Base-by-base conservation (phyloP, 2,888 invertebrate species). In the Lydus trimaculatus region DNA sequence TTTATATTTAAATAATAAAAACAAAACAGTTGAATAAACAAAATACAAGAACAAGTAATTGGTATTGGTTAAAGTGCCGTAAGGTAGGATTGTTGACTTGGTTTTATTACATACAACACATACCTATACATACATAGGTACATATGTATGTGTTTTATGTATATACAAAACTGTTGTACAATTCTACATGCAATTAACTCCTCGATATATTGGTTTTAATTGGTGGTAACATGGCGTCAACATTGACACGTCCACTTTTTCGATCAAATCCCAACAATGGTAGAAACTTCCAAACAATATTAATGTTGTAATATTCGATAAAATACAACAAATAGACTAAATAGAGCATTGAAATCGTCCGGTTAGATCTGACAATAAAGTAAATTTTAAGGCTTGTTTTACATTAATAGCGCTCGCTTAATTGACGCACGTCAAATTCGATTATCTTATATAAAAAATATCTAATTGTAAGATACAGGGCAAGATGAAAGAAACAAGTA, bases 141-240 rank as follows among this genome's bases (percentile, higher is more conserved):
- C 5, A 43, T 43, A 17, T 43, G 43, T 17, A 17, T 2, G 13
- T 36, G 48, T 20, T 48, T 43, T 43, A 48, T 20, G 20, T 48
- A 20, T 20, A 23, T 9, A 6, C 20, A 48, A n/a, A 20, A 48
- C 20, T 20, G 48, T 20, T 8, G 9, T 48, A 20, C 48, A 48
- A 23, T 48, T 48, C 48, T 48, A 48, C 48, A 48, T 48, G 20
- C 48, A 48, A 48, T 48, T 48, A 48, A 48, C 20, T n/a, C 11
- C 48, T 3, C 2, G 20, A 48, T 48, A 20, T 20, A 48, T 48
- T 48, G 48, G 20, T 48, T 20, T 48, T 48, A 48, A 48, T 48
- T 48, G 48, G 20, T 8, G 20, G 20, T 48, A 48, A 48, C 48
- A 48, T 48, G 48, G 48, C 20, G 48, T 20, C 48, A 48, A 48